phyloP scores from a whole-genome alignment of 1,140 invertebrate genomes.

The Palaemon carinicauda region DNA sequence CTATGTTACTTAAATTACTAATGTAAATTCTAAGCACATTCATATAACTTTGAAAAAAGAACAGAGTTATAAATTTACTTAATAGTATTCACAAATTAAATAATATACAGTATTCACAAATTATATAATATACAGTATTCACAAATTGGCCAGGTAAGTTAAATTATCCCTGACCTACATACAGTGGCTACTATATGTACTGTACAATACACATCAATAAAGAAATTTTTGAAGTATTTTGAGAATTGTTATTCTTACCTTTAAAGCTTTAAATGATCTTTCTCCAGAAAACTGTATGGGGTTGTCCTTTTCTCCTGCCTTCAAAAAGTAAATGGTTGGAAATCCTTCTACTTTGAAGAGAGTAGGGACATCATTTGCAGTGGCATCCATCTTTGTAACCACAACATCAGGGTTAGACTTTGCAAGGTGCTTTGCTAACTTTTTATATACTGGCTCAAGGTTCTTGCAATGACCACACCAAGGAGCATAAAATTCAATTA shows the following conservation, averaged over 20 bases:
- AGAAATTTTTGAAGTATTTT: neutral
- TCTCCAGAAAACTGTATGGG: conserved; percentile 67
- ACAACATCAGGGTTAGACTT: conserved; percentile 64
- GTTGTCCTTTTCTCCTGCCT: conserved; percentile 65
- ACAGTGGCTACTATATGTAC: neutral
- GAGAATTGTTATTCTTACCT: conserved; percentile 48
- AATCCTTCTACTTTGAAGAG: conserved; percentile 68
- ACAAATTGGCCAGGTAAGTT: too few species aligned
- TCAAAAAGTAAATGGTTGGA: conserved; percentile 69
- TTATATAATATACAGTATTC: too few species aligned
- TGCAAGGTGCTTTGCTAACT: conserved; percentile 64
- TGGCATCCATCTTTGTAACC: conserved; percentile 69
- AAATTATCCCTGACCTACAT: too few species aligned
- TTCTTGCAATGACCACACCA: conserved; percentile 69
- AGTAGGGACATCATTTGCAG: conserved; percentile 67
- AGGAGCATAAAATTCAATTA: conserved; percentile 69
- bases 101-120: too few species aligned
- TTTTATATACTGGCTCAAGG: conserved; percentile 65
- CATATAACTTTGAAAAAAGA: too few species aligned
- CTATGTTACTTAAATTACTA: too few species aligned
- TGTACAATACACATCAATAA: neutral
- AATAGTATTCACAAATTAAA: too few species aligned
- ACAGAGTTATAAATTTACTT: too few species aligned
- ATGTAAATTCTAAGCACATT: too few species aligned
- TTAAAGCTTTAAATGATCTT: conserved; percentile 65